Base-by-base conservation (phyloP, 2,113 vertebrate species). In the Actinemys pallida region DNA sequence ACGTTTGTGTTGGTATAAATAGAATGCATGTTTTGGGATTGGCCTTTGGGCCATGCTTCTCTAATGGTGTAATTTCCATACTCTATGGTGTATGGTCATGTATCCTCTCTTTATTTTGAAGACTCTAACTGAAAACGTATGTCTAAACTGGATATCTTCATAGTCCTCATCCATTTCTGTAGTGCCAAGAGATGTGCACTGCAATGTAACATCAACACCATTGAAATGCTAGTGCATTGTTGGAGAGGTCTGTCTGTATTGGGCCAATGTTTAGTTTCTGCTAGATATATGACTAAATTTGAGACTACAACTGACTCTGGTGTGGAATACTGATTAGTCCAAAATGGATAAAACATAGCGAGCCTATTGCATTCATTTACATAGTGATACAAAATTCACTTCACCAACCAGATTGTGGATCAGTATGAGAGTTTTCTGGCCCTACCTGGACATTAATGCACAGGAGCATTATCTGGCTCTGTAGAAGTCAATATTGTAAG, bases 91-190 rank as follows among this genome's bases (percentile, higher is more conserved):
- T 85, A 80, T 4, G 14, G 88, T 88, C 93, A 88, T 59, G 22
- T 88, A 91, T 86, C 82, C 76, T 89, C 82, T 96, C 78, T 90
- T 93, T 91, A 94, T 94, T 96, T 94, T 93, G 90, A 97, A 95
- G 90, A 83, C 47, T 20, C 4, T 96, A 94, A 97, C 96, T 96
- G 78, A 94, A 95, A 97, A 93, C 90, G 86, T 54, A 81, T 95
- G 86, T 90, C 93, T 94, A 91, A 93, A 84, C 56, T 81, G 90
- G 65, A 86, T 97, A 93, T 57, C 62, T 88, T 89, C 56, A 93
- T 85, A 97, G 87, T 69, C 57, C 85, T 88, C 80, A 76, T 94
- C 81, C 53, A 10, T 47, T 42, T 80, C 14, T 1, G 0, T 31
- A 62, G n/a, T 88, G 81, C 82, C 84, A 96, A 69, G 88, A 83